Conservation (phyloP, 1,140 invertebrate species). For the Danaus melanippus region DNA sequence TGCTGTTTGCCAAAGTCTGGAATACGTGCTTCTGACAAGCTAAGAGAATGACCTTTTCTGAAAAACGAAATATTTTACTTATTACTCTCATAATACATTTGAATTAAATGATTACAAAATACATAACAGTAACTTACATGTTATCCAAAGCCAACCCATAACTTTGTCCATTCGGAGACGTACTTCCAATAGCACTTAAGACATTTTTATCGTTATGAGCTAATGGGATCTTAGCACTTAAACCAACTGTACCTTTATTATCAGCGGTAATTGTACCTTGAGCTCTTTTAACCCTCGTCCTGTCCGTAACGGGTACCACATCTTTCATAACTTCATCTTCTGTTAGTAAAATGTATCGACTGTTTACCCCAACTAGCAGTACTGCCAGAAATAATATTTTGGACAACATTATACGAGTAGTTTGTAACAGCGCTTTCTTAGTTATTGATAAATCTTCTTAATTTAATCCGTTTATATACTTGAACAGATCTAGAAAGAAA, state of each 20-base stretch:
- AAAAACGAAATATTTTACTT: neutral
- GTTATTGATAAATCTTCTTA: too few species aligned
- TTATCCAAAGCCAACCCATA: slow-evolving; percentile 22
- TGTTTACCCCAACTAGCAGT: too few species aligned
- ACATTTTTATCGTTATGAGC: neutral
- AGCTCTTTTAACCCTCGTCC: neutral
- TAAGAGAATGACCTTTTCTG: slow-evolving; percentile 21
- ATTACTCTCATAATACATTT: neutral
- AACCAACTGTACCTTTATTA: neutral
- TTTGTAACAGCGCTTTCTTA: too few species aligned
- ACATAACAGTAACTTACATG: slow-evolving; percentile 18
- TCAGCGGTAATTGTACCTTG: neutral
- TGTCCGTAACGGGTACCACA: neutral
- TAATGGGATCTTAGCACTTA: neutral
- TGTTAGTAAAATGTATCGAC: too few species aligned
- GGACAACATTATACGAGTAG: too few species aligned
- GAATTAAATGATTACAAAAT: neutral
- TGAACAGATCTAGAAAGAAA: too few species aligned
- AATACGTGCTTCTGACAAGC: slow-evolving; percentile 18
- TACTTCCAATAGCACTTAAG: neutral
- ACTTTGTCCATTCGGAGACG: neutral
- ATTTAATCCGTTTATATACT: too few species aligned
- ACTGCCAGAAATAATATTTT: too few species aligned
- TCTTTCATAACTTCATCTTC: too few species aligned
- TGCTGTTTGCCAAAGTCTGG: slow-evolving; percentile 25